Conservation (phyloP, 2,113 vertebrate genomes). For the Patagioenas fasciata region DNA sequence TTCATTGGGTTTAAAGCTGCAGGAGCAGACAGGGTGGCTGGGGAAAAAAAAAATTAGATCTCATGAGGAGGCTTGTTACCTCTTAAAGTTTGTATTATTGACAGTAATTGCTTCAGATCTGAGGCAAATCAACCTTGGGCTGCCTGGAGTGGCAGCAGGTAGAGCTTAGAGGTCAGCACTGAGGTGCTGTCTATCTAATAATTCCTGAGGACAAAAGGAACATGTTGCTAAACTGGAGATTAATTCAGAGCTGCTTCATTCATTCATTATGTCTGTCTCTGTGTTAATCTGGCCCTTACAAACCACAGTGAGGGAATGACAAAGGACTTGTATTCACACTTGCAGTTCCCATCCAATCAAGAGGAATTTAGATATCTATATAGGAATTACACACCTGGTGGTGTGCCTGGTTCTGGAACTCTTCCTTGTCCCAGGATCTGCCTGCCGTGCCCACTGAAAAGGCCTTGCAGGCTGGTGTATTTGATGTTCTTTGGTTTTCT, state of each 20-base stretch:
- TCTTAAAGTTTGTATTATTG: slow-evolving; percentile 27
- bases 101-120: slow-evolving; percentile 20
- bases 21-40: not conserved
- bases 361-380: not conserved
- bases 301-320: not conserved
- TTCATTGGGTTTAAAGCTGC: slow-evolving; percentile 22
- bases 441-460: not conserved
- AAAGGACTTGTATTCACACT: not conserved
- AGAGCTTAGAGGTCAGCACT: not conserved
- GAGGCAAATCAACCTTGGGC: not conserved
- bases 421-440: not conserved
- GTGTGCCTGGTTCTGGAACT: not conserved
- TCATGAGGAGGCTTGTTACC: not conserved
- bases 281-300: not conserved
- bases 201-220: not conserved
- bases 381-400: not conserved
- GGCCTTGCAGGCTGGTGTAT: not conserved
- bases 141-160: not conserved
- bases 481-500: not conserved
- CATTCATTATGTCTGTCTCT: not conserved
- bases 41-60: not conserved
- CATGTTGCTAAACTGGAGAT: not conserved
- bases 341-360: not conserved
- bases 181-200: not conserved
- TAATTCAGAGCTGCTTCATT: slow-evolving; percentile 15